Evolutionary conservation across 2,797 vertebrate genomes (phyloP), one percentile per base, ranked within the genome.

Genomic region (Diglossa cyanea): DNA sequence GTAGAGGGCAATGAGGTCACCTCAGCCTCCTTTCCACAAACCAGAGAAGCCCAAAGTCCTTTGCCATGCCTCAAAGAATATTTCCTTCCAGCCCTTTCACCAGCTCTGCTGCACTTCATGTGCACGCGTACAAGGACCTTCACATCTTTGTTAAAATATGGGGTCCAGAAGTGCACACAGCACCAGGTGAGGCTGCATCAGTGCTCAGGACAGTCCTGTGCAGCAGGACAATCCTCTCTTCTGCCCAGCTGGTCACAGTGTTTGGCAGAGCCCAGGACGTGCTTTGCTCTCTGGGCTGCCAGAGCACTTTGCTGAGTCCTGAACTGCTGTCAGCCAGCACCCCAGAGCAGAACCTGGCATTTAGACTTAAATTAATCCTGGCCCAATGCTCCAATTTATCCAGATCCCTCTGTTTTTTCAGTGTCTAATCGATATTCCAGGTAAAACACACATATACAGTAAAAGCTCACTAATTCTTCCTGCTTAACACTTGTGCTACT

Each of bases 391-490:
- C 23, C 13, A 54, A 11, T 50, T n/a, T 62, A 54, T 26, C 25
- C 40, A 84, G 47, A 74, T 53, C 16, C 17, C 42, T 57, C 70
- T 48, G 17, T 12, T 31, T 62, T 63, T 67, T 61, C n/a, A 76
- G 68, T 23, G 25, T n/a, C n/a, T 62, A 21, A 60, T 19, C 30
- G 42, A 17, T 44, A 26, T 67, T 42, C 33, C 11, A 48, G 39
- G 10, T 65, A 65, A 48, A 47, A 57, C 9, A 67, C 4, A 17
- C 12, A 30, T 25, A 45, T 71, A 77, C 57, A 55, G 42, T 25
- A 74, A 81, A 91, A 76, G 7, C 19, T 91, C 42, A 45, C 15
- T 58, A 68, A 48, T 51, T 77, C 44, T 73, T 83, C 30, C 63
- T 45, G 48, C 31, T 73, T 60, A 87, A 74, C 39, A 42, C 13